Conservation (phyloP, 2,888 invertebrate genomes). For the Mesodorylaimus sp. region DNA sequence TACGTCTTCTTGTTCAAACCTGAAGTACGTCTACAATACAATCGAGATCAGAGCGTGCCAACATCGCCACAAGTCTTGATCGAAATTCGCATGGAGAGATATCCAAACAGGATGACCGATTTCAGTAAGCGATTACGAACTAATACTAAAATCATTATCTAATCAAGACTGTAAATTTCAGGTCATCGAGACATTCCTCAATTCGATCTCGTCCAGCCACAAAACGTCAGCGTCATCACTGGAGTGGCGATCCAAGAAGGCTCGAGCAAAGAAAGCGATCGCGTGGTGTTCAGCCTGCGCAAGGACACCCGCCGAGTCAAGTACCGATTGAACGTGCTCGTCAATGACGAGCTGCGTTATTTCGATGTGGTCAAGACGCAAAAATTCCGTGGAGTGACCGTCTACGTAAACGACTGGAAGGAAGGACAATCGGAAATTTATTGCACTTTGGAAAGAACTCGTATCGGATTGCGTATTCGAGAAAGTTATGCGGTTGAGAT, state of each 20-base stretch:
- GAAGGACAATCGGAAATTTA: slow-evolving; percentile 27
- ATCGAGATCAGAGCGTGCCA: too few relatives aligned
- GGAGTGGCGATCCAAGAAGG: slow-evolving; percentile 25
- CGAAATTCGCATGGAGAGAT: slow-evolving; percentile 24
- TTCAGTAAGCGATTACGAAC: slow-evolving; percentile 16
- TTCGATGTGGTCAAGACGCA: slow-evolving; percentile 28
- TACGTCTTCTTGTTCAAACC: slow-evolving; percentile 50
- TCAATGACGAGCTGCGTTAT: slow-evolving; percentile 25
- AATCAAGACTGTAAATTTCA: not conserved
- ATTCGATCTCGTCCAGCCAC: slow-evolving; percentile 25
- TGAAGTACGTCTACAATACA: not conserved
- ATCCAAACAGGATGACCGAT: slow-evolving; percentile 27
- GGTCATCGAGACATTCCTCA: slow-evolving; percentile 21
- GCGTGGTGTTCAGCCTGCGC: slow-evolving; percentile 16
- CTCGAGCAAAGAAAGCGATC: slow-evolving; percentile 18
- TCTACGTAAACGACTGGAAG: slow-evolving; percentile 27
- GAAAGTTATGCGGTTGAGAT: slow-evolving; percentile 25
- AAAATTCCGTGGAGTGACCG: slow-evolving; percentile 22
- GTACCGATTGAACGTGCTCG: slow-evolving; percentile 25
- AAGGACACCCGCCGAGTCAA: slow-evolving; percentile 25
- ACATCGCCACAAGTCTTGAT: slow-evolving; percentile 22
- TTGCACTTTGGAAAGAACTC: slow-evolving; percentile 25
- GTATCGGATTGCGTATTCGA: slow-evolving; percentile 23
- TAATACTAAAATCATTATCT: not conserved
- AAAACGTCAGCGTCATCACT: slow-evolving; percentile 27